Evolutionary conservation across 2,113 vertebrate species (phyloP).

Genomic region (Talpa occidentalis): DNA sequence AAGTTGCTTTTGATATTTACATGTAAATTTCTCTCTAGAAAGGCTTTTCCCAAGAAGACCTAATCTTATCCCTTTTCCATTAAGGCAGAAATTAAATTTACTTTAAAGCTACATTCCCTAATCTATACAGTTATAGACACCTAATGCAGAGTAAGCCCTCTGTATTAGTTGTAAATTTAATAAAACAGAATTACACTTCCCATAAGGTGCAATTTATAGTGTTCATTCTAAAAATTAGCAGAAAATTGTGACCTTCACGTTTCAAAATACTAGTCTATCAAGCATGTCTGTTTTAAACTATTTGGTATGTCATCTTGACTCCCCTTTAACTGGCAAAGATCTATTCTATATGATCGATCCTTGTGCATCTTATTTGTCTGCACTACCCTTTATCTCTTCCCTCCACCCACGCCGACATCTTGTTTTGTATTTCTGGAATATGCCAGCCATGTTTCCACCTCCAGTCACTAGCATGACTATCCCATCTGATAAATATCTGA

Average conservation of each 20-base stretch:
- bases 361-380: background rate
- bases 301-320: background rate
- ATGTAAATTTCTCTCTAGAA: no score
- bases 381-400: background rate
- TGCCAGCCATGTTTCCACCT: background rate
- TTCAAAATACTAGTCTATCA: background rate
- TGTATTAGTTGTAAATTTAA: background rate
- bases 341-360: fast-evolving
- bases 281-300: background rate
- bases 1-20: background rate
- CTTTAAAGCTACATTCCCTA: no score
- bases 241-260: background rate
- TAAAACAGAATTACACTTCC: background rate
- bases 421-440: background rate
- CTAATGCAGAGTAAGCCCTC: background rate
- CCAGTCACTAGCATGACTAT: background rate
- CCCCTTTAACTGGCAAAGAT: background rate
- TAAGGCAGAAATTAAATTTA: no score
- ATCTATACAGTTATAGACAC: no score
- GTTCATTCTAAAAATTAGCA: background rate
- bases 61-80: no score
- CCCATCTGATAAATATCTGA: background rate
- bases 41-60: no score
- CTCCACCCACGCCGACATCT: background rate
- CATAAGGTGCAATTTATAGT: background rate